A percentile compares a stretch with the other conserved stretches of the same genome.
These are phyloP conservation scores for Podabrus alpinus DNA, from an alignment of 2,888 invertebrate genomes.

Conservation along the genomic window DNA sequence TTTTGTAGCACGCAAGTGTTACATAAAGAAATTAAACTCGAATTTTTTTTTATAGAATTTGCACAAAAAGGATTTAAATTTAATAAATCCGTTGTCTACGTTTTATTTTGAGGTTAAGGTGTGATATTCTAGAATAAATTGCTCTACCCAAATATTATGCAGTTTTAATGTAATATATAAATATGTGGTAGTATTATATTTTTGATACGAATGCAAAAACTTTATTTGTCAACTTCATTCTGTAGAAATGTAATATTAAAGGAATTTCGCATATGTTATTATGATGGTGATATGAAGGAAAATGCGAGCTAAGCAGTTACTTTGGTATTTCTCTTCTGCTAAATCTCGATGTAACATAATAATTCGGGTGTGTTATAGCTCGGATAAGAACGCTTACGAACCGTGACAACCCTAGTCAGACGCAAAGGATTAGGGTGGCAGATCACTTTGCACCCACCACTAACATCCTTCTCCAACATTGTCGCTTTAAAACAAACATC, in stretches of 20 bases:
- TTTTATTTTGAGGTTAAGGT: not conserved
- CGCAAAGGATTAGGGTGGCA: conserved; percentile 20
- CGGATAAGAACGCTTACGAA: conserved; percentile 17
- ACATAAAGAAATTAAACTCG: not conserved
- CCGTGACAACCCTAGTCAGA: conserved; percentile 19
- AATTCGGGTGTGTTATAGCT: conserved; percentile 19
- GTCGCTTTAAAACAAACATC: conserved; percentile 25
- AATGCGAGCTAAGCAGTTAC: conserved; percentile 11
- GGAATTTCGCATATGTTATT: conserved; percentile 21
- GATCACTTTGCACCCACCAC: conserved; percentile 18
- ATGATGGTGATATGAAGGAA: conserved; percentile 19
- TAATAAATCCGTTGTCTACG: not conserved
- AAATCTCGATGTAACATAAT: conserved; percentile 21
- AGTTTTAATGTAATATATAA: not conserved
- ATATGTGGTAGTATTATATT: not conserved
- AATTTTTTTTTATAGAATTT: not conserved
- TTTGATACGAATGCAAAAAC: not conserved
- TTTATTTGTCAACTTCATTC: conserved; percentile 1
- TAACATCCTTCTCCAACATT: conserved; percentile 15
- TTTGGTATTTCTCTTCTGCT: conserved; percentile 16
- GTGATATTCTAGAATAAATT: not conserved
- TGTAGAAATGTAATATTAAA: conserved; percentile 22
- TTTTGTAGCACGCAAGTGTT: not conserved
- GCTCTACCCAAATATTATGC: not conserved
- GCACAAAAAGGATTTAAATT: not conserved